Percentiles rank a stretch among this genome's conserved stretches.
Conservation (phyloP, 2,797 vertebrate species). For the Emys orbicularis region DNA sequence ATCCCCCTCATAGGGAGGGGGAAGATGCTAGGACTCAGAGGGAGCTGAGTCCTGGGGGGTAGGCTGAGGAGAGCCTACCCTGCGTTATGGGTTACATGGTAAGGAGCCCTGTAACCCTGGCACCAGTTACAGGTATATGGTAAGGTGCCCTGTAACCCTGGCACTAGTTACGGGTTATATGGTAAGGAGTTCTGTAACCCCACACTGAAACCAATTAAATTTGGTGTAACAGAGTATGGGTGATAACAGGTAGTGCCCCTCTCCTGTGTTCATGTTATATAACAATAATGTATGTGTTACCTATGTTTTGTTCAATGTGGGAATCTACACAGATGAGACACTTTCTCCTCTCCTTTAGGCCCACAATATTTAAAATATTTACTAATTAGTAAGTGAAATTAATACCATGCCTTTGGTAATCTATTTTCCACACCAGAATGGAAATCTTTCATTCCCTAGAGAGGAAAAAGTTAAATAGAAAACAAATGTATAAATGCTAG, state of each 20-base stretch:
- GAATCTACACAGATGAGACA: not conserved
- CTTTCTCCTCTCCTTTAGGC: not conserved
- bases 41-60: not conserved
- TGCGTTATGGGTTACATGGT: not conserved
- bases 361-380: not conserved
- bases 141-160: not conserved
- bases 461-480: not conserved
- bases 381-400: not conserved
- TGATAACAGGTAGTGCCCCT: not conserved
- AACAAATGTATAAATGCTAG: not conserved
- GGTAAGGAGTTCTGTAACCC: not conserved
- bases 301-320: not conserved
- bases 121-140: too few species aligned
- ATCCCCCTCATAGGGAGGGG: too few species aligned
- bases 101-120: not conserved
- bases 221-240: not conserved
- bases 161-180: not conserved
- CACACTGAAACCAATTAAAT: not conserved
- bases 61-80: not conserved
- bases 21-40: not conserved
- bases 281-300: not conserved
- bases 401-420: not conserved
- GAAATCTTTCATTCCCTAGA: slow-evolving; percentile 21
- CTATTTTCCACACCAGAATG: not conserved
- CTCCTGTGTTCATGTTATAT: not conserved